These are phyloP conservation scores for Drosophila orena DNA, from an alignment of 1,140 invertebrate genomes.

Conservation along the genomic window DNA sequence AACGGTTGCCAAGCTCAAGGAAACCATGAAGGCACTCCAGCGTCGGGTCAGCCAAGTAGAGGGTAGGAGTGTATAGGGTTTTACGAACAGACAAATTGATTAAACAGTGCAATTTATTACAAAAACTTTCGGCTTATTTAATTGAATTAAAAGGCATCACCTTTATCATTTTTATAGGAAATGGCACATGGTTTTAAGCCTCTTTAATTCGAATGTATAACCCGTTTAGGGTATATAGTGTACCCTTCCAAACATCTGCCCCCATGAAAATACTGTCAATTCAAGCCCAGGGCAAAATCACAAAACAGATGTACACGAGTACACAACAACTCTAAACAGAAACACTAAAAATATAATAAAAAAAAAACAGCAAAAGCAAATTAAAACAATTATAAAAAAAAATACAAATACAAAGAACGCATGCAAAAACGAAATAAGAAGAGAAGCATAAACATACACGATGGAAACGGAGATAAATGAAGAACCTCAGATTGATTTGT, in stretches of 20 bases:
- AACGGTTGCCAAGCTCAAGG: slow-evolving; percentile 20
- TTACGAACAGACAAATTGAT: background rate
- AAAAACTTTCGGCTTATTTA: background rate
- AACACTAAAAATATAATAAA: slow-evolving; percentile 14
- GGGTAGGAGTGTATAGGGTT: background rate
- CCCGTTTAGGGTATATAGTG: no score
- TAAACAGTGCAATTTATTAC: background rate
- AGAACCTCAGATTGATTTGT: background rate
- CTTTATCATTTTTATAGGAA: no score
- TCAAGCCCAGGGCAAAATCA: background rate
- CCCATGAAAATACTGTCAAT: background rate
- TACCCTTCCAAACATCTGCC: no score
- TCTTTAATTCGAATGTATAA: no score
- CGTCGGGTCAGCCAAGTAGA: slow-evolving; percentile 22
- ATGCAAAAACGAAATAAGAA: background rate
- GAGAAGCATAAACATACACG: background rate
- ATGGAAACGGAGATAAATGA: background rate
- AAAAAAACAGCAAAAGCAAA: background rate
- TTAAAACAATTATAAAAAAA: background rate
- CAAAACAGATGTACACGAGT: slow-evolving; percentile 14
- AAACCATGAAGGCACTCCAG: slow-evolving; percentile 20
- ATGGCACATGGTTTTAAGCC: no score
- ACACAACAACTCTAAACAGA: slow-evolving; percentile 17
- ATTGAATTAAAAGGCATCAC: background rate
- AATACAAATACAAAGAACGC: background rate